Evolutionary conservation across 1,140 invertebrate species (phyloP), one percentile per base, ranked within the genome.

Genomic region (Conopomorpha cramerella): DNA sequence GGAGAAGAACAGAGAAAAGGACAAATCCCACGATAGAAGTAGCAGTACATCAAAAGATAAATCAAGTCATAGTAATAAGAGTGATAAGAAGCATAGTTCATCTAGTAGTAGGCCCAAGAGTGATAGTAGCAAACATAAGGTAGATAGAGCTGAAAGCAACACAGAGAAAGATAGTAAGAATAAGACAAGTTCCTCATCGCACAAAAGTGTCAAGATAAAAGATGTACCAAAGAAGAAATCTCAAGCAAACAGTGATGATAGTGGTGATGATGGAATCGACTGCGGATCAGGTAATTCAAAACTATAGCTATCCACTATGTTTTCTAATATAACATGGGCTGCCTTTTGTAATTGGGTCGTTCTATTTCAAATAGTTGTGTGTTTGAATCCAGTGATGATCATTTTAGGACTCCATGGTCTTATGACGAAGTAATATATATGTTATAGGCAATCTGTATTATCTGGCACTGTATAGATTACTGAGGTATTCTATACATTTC

Each of bases 231-330:
- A 81, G 58, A 71, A 62, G 53, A 79, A 70, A 45, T 65, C 33
- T 26, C 42, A 74, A 49, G 48, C 52, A 31, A 70, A 72, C 35
- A 63, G 61, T 38, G 57, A 73, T 43, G 55, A 16, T 66, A 57
- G 46, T n/a, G 74, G 57, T 17, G 73, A 79, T 39, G 82, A 81
- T 43, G 82, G 83, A 34, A 85, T 85, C 34, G 83, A 84, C 48
- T 83, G 81, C 59, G 81, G 76, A 44, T 85, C 83, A 52, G 84
- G 84, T 82, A 19, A 38, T 13, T 29, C 10, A 28, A n/a, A n/a
- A n/a, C n/a, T n/a, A n/a, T n/a, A n/a, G n/a, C n/a, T n/a, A n/a
- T n/a, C n/a, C n/a, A n/a, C n/a, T n/a, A n/a, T n/a, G n/a, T n/a
- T n/a, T n/a, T n/a, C n/a, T n/a, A n/a, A n/a, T n/a, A n/a, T n/a